phyloP scores from a whole-genome alignment of 2,113 vertebrate species.

The Acanthisitta chloris region DNA sequence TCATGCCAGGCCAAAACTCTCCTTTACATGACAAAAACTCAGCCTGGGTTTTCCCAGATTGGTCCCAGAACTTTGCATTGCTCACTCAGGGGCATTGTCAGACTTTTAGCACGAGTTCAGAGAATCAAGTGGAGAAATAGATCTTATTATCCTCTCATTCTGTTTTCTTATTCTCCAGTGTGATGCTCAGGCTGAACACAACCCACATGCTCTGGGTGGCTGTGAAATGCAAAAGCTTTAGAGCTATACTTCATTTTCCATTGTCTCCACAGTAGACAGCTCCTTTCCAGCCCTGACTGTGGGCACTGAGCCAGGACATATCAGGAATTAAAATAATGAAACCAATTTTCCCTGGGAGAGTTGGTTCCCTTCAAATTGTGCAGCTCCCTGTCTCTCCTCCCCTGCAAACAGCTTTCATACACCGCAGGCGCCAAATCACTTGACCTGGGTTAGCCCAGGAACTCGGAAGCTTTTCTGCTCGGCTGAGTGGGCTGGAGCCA shows the following conservation, averaged over 20 bases:
- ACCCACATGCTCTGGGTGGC: not conserved
- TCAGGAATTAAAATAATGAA: not conserved
- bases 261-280: not conserved
- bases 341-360: not conserved
- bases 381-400: not conserved
- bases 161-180: not conserved
- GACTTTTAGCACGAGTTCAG: not conserved
- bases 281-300: not conserved
- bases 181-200: not conserved
- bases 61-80: not conserved
- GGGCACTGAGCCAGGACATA: not conserved
- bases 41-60: too few species aligned
- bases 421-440: conserved; percentile 86
- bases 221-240: not conserved
- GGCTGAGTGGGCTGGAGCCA: conserved; percentile 74
- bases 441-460: conserved; percentile 81
- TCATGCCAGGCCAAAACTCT: not conserved
- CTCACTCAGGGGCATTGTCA: not conserved
- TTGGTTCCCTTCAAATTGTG: conserved; percentile 40
- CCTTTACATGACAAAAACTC: not conserved
- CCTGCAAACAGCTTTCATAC: conserved; percentile 84
- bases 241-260: not conserved
- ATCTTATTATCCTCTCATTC: not conserved
- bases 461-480: conserved; percentile 78
- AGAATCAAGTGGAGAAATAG: not conserved